Conservation (phyloP, 2,888 invertebrate species). For the Nyleta sp. region DNA sequence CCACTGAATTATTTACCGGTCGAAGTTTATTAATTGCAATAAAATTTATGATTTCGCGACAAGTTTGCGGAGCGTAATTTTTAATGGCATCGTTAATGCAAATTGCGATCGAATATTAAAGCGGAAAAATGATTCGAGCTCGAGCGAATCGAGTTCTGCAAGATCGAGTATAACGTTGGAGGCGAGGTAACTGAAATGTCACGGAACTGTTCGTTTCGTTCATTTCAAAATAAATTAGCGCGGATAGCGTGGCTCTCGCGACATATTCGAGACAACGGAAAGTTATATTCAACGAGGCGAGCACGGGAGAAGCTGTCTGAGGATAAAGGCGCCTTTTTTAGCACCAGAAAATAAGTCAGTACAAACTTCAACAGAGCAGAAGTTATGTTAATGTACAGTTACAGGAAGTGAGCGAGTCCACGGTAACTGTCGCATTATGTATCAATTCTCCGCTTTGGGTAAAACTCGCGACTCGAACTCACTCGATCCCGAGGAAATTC, state of each 20-base stretch:
- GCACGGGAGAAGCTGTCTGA: slow-evolving; percentile 15
- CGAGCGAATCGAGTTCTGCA: slow-evolving; percentile 11
- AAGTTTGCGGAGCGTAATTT: background rate
- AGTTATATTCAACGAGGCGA: slow-evolving; percentile 29
- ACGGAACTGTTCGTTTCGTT: slow-evolving; percentile 32
- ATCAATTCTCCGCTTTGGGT: slow-evolving; percentile 53
- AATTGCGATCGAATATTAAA: slow-evolving; percentile 6
- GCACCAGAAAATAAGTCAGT: slow-evolving; percentile 48
- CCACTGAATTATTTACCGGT: too few species aligned
- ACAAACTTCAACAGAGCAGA: slow-evolving; percentile 30
- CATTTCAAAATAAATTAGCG: slow-evolving; percentile 51
- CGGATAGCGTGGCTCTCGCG: slow-evolving; percentile 24
- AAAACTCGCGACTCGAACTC: slow-evolving; percentile 4
- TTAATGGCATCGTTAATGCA: background rate
- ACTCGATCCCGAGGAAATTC: slow-evolving; percentile 33
- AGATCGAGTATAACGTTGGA: slow-evolving; percentile 13
- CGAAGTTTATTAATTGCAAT: background rate
- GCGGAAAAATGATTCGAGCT: background rate
- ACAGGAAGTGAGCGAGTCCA: slow-evolving; percentile 50
- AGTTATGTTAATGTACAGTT: slow-evolving; percentile 65
- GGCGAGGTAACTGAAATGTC: slow-evolving; percentile 20
- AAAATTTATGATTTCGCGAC: background rate
- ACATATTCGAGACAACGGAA: slow-evolving; percentile 49
- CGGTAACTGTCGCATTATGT: slow-evolving; percentile 59
- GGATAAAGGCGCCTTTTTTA: slow-evolving; percentile 45